Evolutionary conservation across 2,113 vertebrate species (phyloP), one percentile per base, ranked within the genome.

Genomic region (Thermophis baileyi): DNA sequence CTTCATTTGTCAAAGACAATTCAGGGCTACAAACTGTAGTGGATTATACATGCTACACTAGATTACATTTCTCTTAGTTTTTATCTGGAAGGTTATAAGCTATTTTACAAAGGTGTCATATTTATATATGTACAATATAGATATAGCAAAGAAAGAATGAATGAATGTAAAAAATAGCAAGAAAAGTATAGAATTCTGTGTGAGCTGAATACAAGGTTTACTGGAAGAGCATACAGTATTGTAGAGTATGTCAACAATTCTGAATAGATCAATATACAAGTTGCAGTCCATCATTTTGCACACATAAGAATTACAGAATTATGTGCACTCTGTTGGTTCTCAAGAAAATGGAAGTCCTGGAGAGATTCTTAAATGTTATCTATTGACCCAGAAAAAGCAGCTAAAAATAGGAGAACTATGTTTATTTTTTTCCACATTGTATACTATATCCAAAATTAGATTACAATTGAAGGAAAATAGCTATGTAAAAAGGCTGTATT

Each of bases 401-500:
- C 14, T 47, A 85, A 53, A 30, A 57, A 50, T 46, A 20, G 12
- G 30, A 50, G 49, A 60, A 47, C 60, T 35, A 46, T 91, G 47
- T 22, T 40, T 40, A 25, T n/a, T 1, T 60, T 87, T 87, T 87
- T 40, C 50, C 74, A 50, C 22, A 46, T 51, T 74, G 35, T 49
- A 25, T 30, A 9, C 35, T 53, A 30, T 18, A 69, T 74, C 18
- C 57, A 89, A 22, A 81, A 24, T 16, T 60, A 54, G 0, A 92
- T 93, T 93, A 91, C 25, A 16, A 91, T 88, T n/a, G 10, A 89
- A 89, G 8, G 40, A 16, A 22, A n/a, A 0, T 4, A 35, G 47
- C 95, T 94, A 93, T 24, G 91, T 25, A 50, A 27, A 27, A 90
- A 85, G 54, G 44, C 92, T 46, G 40, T 85, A 81, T 24, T 51